Evolutionary conservation across 2,113 vertebrate species (phyloP).

Genomic region (Struthidea cinerea): DNA sequence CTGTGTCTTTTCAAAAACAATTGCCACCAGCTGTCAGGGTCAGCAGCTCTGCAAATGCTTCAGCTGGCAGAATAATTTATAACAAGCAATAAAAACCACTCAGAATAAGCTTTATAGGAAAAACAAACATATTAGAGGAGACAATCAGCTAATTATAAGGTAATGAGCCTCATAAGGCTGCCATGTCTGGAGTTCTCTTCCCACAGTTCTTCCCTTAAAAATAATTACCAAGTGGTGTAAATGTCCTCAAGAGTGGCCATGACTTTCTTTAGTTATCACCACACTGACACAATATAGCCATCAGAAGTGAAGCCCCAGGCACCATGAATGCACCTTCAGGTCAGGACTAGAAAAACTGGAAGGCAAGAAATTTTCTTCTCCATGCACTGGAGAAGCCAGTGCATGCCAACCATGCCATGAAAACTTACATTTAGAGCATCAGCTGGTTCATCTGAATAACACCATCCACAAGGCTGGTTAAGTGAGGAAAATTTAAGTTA

Average conservation of each 20-base stretch:
- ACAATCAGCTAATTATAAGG: constrained; percentile 10
- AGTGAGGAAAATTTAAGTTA: neutral
- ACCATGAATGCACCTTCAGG: neutral
- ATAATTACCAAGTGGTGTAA: neutral
- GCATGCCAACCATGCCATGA: neutral
- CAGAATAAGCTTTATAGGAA: constrained; percentile 15
- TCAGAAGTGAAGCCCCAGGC: neutral
- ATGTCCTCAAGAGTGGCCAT: neutral
- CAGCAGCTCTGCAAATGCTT: constrained; percentile 38
- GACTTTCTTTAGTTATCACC: neutral
- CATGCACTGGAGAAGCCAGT: too few relatives aligned
- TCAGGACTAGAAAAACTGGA: neutral
- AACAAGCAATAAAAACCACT: constrained; percentile 45
- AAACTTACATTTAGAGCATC: neutral
- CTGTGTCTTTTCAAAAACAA: constrained; percentile 30
- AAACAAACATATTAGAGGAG: constrained; percentile 19
- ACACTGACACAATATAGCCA: neutral
- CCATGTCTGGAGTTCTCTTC: neutral
- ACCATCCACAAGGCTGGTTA: neutral
- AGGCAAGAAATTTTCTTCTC: neutral
- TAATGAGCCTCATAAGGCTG: neutral
- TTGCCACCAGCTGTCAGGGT: neutral
- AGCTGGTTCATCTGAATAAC: neutral
- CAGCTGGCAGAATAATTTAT: constrained; percentile 21
- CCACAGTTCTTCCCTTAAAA: neutral